phyloP scores from a whole-genome alignment of 1,140 invertebrate genomes.

The Pogonognathellus flavescens region DNA sequence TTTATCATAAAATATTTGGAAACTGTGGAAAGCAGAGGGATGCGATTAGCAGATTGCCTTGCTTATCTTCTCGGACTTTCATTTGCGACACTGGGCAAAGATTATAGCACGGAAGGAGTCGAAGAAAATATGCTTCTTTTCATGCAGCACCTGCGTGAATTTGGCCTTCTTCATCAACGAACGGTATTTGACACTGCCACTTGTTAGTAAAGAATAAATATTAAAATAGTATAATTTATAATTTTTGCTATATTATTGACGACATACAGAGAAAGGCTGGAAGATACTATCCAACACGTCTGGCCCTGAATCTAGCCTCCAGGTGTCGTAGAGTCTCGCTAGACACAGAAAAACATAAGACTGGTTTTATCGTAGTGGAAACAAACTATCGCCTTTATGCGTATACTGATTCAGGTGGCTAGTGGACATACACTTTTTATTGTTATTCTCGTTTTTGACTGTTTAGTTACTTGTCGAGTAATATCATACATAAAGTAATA shows the following conservation, averaged over 20 bases:
- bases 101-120: slow-evolving; percentile 97
- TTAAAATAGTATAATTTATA: too few relatives aligned
- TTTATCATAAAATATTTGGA: slow-evolving; percentile 96
- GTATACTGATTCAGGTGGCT: slow-evolving; percentile 85
- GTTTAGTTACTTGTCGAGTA: too few relatives aligned
- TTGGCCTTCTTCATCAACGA: slow-evolving; percentile 96
- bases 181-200: too few relatives aligned
- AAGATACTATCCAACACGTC: slow-evolving; percentile 93
- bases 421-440: not conserved
- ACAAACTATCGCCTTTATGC: slow-evolving; percentile 98
- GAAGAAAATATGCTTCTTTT: slow-evolving; percentile 88
- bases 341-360: slow-evolving; percentile 72
- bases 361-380: slow-evolving; percentile 94
- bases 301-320: slow-evolving; percentile 90
- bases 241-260: not conserved
- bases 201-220: too few relatives aligned
- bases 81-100: slow-evolving; percentile 95
- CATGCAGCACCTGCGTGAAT: slow-evolving; percentile 95
- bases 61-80: slow-evolving; percentile 96
- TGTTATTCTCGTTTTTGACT: too few relatives aligned
- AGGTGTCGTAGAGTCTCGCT: slow-evolving; percentile 75
- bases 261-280: slow-evolving; percentile 82
- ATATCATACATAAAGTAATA: too few relatives aligned
- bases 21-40: slow-evolving; percentile 86
- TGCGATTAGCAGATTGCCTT: slow-evolving; percentile 91